Evolutionary conservation across 1,140 invertebrate species (phyloP).

Genomic region (Varroa destructor): DNA sequence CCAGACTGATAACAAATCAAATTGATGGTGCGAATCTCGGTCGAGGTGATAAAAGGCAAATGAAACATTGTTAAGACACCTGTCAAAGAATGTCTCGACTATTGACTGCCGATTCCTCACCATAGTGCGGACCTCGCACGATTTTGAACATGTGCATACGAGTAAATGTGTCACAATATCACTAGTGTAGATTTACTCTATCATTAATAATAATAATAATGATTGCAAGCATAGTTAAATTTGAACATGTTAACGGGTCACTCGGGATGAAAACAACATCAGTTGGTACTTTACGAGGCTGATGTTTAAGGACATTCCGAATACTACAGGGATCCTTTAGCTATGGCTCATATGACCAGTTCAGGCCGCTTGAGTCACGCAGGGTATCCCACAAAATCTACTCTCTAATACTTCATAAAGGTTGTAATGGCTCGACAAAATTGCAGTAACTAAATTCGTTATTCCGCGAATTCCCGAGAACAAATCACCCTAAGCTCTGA

Average conservation of each 20-base stretch:
- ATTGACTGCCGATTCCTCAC: conserved; percentile 10
- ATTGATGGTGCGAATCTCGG: no score
- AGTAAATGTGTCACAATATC: no score
- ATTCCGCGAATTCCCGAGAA: no score
- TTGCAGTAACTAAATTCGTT: no score
- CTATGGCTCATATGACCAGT: background rate
- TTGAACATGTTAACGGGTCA: background rate
- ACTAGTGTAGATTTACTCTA: no score
- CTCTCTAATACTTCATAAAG: no score
- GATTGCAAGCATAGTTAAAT: background rate
- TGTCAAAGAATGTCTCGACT: conserved; percentile 25
- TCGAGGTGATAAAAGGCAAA: conserved; percentile 22
- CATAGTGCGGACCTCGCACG: conserved; percentile 23
- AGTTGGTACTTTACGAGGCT: background rate
- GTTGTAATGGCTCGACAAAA: no score
- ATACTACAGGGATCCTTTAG: conserved; percentile 8
- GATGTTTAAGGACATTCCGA: conserved; percentile 24
- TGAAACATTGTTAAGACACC: background rate
- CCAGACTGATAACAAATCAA: no score
- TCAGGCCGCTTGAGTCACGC: no score
- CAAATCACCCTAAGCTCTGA: no score
- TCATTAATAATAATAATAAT: no score
- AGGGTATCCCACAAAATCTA: no score
- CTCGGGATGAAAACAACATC: conserved; percentile 26
- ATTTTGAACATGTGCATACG: background rate